phyloP scores from a whole-genome alignment of 2,888 invertebrate genomes.

The Alitta virens region DNA sequence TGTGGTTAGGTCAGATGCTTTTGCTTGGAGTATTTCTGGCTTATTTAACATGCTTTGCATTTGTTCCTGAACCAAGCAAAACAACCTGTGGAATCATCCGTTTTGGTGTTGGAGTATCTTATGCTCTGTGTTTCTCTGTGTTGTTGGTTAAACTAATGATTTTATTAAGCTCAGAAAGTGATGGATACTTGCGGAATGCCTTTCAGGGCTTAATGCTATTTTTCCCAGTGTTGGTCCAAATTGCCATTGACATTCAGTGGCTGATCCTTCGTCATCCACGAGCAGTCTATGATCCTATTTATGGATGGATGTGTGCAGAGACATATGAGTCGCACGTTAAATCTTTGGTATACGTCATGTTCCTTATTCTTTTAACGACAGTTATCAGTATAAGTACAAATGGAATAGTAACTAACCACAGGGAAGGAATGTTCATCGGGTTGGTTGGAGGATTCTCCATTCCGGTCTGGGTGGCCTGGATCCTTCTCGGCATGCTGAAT shows the following conservation, averaged over 20 bases:
- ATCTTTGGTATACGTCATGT: conserved; percentile 78
- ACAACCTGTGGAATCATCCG: conserved; percentile 58
- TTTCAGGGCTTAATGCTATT: conserved; percentile 84
- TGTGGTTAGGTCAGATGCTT: conserved; percentile 58
- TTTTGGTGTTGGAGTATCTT: conserved; percentile 56
- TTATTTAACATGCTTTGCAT: conserved; percentile 57
- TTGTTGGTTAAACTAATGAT: conserved; percentile 92
- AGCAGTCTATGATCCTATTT: conserved; percentile 34
- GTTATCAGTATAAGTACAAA: conserved; percentile 78
- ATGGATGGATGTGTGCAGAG: conserved; percentile 51
- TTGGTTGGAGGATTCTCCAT: conserved; percentile 82
- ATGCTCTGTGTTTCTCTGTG: conserved; percentile 82
- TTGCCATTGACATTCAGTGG: conserved; percentile 57
- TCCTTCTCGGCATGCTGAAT: conserved; percentile 66
- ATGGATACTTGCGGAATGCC: conserved; percentile 71
- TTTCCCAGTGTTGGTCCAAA: conserved; percentile 80
- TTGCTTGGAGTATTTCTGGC: conserved; percentile 57
- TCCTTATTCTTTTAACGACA: conserved; percentile 80
- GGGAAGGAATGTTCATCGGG: conserved; percentile 89
- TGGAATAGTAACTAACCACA: conserved; percentile 87
- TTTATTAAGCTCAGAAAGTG: conserved; percentile 84
- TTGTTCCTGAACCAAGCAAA: conserved; percentile 53
- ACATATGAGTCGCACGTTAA: conserved; percentile 64
- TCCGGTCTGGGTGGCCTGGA: conserved; percentile 64
- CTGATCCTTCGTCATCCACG: conserved; percentile 53